Evolutionary conservation across 1,140 invertebrate species (phyloP).

Genomic region (Temnothorax longispinosus): DNA sequence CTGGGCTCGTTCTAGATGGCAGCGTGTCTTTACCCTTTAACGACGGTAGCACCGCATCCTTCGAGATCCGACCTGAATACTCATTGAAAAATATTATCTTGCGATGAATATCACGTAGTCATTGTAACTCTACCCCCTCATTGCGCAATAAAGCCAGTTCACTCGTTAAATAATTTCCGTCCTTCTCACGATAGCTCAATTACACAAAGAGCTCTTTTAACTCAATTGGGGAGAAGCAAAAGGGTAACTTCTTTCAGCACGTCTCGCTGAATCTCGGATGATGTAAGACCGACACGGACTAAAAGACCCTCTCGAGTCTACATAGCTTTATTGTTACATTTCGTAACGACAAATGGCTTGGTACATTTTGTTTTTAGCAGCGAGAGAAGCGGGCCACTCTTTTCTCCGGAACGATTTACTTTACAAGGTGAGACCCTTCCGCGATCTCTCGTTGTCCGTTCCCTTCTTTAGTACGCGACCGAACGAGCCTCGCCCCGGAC

Average conservation of each 20-base stretch:
- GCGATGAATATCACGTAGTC: not conserved
- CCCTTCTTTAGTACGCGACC: constrained; percentile 22
- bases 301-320: constrained; percentile 24
- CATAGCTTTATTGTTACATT: not conserved
- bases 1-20: constrained; percentile 63
- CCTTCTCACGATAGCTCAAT: not conserved
- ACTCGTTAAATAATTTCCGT: not conserved
- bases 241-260: not conserved
- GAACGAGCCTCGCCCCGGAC: constrained; percentile 38
- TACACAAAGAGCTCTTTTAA: not conserved
- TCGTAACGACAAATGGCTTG: not conserved
- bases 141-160: not conserved
- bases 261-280: constrained; percentile 6
- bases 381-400: constrained; percentile 5
- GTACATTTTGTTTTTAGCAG: constrained; percentile 29
- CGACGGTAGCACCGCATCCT: constrained; percentile 60
- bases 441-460: constrained; percentile 11
- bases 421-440: not conserved
- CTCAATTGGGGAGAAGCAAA: not conserved
- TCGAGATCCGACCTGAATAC: constrained; percentile 64
- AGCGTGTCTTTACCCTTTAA: constrained; percentile 68
- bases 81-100: constrained; percentile 59
- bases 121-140: not conserved
- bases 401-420: constrained; percentile 43
- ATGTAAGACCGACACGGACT: constrained; percentile 5